Base-by-base conservation (phyloP, 1,140 invertebrate species). In the Eueides isabella region DNA sequence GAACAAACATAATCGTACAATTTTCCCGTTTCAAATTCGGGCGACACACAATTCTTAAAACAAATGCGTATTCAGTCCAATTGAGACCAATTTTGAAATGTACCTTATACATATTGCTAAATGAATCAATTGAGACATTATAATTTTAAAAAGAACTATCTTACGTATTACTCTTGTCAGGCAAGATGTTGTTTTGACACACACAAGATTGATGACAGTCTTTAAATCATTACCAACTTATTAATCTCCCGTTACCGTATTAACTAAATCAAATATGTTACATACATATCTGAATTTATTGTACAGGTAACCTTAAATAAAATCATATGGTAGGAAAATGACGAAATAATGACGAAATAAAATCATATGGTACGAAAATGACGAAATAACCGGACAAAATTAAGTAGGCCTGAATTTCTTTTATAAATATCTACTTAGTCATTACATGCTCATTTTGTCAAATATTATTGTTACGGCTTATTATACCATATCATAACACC, bases 31-130 rank as follows among this genome's bases (percentile, higher is more conserved):
- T 31, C 63, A 74, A 67, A 62, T 48, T 29, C 14, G 31, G 33
- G 11, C 28, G 44, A 67, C 41, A 44, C 63, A 72, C 23, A 68
- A 28, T 61, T 64, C 28, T 19, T 23, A 61, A 68, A 48, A 66
- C 61, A 69, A 70, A 64, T 55, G 67, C 67, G 33, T 74, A 74
- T 70, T 69, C 61, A 14, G 61, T 12, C 61, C 16, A 70, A 74
- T 74, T 74, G 44, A 68, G 62, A 66, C 16, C 67, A 65, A 70
- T 74, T 64, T 70, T 70, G 23, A 41, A 44, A 30, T 55, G 48
- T 0, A 23, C 9, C 65, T 30, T 23, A 48, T 68, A 23, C n/a
- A 44, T 14, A 19, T 19, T 19, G 19, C 41, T 55, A 55, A 55
- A 55, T 55, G 48, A 26, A 55, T 1, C 61, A 63, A 63, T 63